Evolutionary conservation across 2,113 vertebrate genomes (phyloP).

Genomic region (Scalopus aquaticus): DNA sequence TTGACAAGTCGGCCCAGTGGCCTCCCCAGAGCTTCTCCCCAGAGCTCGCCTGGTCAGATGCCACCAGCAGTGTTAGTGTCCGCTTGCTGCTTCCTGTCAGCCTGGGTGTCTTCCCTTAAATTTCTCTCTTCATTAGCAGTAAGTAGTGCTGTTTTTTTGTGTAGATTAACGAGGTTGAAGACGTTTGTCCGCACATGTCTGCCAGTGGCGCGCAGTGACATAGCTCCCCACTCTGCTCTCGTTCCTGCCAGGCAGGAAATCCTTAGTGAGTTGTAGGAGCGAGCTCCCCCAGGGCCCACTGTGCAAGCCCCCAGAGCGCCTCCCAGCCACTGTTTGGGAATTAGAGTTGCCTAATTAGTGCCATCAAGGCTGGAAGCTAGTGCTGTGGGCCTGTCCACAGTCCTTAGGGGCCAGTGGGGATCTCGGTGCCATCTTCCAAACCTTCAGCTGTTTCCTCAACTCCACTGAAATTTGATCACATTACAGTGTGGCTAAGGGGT

Average conservation of each 20-base stretch:
- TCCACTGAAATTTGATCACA: slow-evolving; percentile 64
- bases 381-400: not conserved
- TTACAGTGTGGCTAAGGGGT: slow-evolving; percentile 52
- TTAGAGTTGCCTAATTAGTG: slow-evolving; percentile 48
- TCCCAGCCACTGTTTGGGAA: not conserved
- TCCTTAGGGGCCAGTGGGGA: not conserved
- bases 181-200: not conserved
- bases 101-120: no score
- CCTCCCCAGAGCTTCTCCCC: not conserved
- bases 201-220: not conserved
- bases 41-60: not conserved
- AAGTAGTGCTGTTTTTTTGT: not conserved
- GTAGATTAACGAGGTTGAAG: not conserved
- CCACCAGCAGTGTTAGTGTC: rapidly evolving
- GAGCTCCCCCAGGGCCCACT: not conserved
- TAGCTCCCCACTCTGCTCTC: not conserved
- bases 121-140: not conserved
- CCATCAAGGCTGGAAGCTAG: not conserved
- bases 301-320: not conserved
- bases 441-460: not conserved
- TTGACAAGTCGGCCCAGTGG: not conserved
- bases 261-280: not conserved
- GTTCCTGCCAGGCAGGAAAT: not conserved
- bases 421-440: not conserved
- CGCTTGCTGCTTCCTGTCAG: not conserved